Conservation (phyloP, 2,797 vertebrate species). For the Tympanoctomys barrerae region DNA sequence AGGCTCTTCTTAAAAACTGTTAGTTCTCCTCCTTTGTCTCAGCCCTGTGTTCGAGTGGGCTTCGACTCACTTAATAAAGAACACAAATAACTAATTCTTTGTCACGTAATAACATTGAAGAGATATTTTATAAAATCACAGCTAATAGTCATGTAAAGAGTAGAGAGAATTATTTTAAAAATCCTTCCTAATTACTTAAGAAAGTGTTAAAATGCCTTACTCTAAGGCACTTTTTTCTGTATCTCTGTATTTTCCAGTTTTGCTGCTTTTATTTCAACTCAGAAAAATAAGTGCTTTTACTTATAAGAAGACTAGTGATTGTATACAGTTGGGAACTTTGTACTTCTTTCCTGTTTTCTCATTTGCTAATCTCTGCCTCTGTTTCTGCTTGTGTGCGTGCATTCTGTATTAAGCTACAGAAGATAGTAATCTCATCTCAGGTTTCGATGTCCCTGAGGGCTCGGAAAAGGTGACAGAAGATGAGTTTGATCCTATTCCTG, state of each 20-base stretch:
- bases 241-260: conserved; percentile 51
- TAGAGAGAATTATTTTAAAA: conserved; percentile 8
- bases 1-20: neutral
- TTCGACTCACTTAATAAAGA: conserved; percentile 29
- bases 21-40: neutral
- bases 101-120: conserved; percentile 35
- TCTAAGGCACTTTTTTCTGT: conserved; percentile 31
- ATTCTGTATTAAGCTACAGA: conserved; percentile 91
- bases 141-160: neutral
- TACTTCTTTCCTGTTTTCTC: conserved; percentile 78
- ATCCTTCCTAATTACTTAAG: neutral
- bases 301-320: conserved; percentile 69
- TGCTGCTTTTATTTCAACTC: conserved; percentile 77
- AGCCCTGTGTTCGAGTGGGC: neutral
- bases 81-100: conserved; percentile 3
- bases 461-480: conserved; percentile 95
- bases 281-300: conserved; percentile 71
- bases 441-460: conserved; percentile 93
- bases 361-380: conserved; percentile 86
- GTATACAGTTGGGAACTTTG: conserved; percentile 65
- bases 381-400: conserved; percentile 90
- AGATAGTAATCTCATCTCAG: conserved; percentile 96
- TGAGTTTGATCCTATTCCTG: conserved; percentile 99
- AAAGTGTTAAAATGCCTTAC: conserved; percentile 40
- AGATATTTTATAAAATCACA: neutral